These are phyloP conservation scores for Synanthedon tipuliformis DNA, from an alignment of 2,888 invertebrate species.

Conservation along the genomic window DNA sequence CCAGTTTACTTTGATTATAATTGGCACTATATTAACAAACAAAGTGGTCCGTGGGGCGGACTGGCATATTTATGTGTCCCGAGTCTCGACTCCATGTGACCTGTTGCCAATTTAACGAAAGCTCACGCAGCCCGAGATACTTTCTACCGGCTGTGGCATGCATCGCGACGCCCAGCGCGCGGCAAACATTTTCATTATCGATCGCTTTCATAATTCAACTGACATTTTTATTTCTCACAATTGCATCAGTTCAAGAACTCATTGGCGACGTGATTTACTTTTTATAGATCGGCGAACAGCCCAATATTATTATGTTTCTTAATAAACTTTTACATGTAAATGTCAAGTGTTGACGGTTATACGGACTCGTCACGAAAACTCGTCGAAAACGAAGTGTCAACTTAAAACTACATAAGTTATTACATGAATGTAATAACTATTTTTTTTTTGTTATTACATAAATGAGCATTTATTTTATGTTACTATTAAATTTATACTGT, in stretches of 20 bases:
- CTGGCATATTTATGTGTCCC: slow-evolving; percentile 62
- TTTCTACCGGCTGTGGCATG: slow-evolving; percentile 48
- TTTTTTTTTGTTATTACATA: too few relatives aligned
- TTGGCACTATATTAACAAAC: slow-evolving; percentile 63
- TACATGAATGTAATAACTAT: too few relatives aligned
- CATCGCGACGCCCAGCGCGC: slow-evolving; percentile 18
- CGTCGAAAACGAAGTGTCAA: too few relatives aligned
- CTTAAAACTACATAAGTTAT: too few relatives aligned
- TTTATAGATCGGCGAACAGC: too few relatives aligned
- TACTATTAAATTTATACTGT: too few relatives aligned
- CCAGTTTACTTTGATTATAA: slow-evolving; percentile 51
- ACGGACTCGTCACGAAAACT: too few relatives aligned
- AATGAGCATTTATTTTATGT: too few relatives aligned
- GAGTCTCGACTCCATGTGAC: slow-evolving; percentile 36
- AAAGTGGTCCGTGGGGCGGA: slow-evolving; percentile 58
- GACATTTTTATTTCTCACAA: slow-evolving; percentile 63
- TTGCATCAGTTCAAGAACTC: slow-evolving; percentile 21
- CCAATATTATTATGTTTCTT: too few relatives aligned
- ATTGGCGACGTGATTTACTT: neutral
- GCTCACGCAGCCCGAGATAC: slow-evolving; percentile 58
- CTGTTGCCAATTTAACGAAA: slow-evolving; percentile 60
- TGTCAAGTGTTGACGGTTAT: too few relatives aligned
- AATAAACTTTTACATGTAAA: too few relatives aligned
- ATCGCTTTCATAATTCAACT: slow-evolving; percentile 66
- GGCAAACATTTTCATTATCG: slow-evolving; percentile 62